These are phyloP conservation scores for Halocaridina rubra DNA, from an alignment of 2,888 invertebrate genomes.

Conservation along the genomic window DNA sequence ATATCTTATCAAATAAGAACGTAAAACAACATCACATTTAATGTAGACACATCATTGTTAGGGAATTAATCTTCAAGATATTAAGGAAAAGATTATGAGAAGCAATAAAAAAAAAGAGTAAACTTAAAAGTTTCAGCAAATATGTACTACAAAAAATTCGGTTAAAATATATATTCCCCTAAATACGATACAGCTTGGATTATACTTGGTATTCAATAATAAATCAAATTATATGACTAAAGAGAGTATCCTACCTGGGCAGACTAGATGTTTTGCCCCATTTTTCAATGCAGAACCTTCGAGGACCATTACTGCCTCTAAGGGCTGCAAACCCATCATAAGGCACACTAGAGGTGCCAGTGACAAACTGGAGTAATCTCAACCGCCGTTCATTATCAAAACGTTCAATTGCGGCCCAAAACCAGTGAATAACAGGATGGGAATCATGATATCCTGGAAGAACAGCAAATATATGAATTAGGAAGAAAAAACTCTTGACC, in stretches of 20 bases:
- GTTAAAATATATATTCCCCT: not conserved
- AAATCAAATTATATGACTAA: not conserved
- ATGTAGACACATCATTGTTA: too few species aligned
- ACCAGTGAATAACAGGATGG: slow-evolving; percentile 96
- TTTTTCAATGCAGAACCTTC: slow-evolving; percentile 96
- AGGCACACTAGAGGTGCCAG: slow-evolving; percentile 97
- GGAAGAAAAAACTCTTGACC: too few species aligned
- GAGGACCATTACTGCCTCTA: slow-evolving; percentile 93
- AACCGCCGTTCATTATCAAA: slow-evolving; percentile 95
- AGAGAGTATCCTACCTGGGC: slow-evolving; percentile 81
- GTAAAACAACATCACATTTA: too few species aligned
- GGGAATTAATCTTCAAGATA: too few species aligned
- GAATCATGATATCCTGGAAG: slow-evolving; percentile 87
- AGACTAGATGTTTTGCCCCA: slow-evolving; percentile 95
- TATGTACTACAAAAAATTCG: not conserved
- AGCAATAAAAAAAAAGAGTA: not conserved
- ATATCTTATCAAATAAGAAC: too few species aligned
- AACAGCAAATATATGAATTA: too few species aligned
- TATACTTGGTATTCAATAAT: not conserved
- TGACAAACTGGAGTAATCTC: slow-evolving; percentile 94
- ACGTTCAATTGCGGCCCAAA: slow-evolving; percentile 95
- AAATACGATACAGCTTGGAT: not conserved
- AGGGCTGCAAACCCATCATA: slow-evolving; percentile 97
- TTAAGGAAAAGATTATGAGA: not conserved
- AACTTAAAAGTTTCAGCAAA: not conserved